Evolutionary conservation across 2,797 vertebrate genomes (phyloP), one percentile per base, ranked within the genome.

Genomic region (Rousettus madagascariensis): DNA sequence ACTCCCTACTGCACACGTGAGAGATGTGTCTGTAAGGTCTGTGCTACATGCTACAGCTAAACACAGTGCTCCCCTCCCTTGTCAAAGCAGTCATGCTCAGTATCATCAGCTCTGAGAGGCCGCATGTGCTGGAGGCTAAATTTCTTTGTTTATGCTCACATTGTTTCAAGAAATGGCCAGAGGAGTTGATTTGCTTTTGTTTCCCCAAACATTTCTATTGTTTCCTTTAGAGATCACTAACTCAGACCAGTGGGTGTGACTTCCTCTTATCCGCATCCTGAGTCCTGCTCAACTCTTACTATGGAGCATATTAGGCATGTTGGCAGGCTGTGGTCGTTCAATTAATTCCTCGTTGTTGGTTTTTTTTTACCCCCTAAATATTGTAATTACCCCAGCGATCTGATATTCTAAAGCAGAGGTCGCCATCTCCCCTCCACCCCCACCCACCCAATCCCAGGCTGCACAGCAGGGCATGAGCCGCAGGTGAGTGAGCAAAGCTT

Each of bases 311-410:
- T 71, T 28, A 85, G 57, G 66, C 19, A 36, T 4, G 77, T 78
- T 78, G 41, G 6, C 66, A 90, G 90, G 8, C 1, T 79, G 2
- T 10, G 11, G 79, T 65, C 15, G 4, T 92, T 97, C 71, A 84
- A 13, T 71, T 95, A 92, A 94, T 86, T 85, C 78, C 17, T 11
- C 1, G 46, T 90, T 97, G 74, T 46, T 46, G 10, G 4, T 49
- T 49, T 13, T 49, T 49, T 49, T 49, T 49, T 15, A 49, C 46
- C 49, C 49, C 15, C 4, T 49, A 49, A 49, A 24, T 95, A 51
- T 90, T 97, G 97, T 95, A 93, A 95, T 97, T 90, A 2, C 63
- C 89, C 33, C 12, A 65, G 94, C 30, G 63, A 96, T 17, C 1
- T 49, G 83, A 22, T 8, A 24, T 66, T 72, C 5, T 30, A 43